These are phyloP conservation scores for Scophthalmus maximus DNA, from an alignment of 2,113 vertebrate species.

Conservation along the genomic window DNA sequence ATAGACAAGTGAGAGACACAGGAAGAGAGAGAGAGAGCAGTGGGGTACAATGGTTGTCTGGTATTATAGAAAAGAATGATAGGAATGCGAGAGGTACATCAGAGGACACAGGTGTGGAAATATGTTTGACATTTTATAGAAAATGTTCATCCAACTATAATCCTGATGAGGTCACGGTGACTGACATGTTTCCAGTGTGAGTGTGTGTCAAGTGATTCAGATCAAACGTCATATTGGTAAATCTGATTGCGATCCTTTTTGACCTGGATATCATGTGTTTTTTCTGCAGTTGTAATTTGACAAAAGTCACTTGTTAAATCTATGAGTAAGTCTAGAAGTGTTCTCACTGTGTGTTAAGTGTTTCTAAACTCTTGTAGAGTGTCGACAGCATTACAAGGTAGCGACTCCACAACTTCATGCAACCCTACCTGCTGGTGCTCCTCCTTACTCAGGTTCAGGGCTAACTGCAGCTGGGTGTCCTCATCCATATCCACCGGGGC, in stretches of 20 bases:
- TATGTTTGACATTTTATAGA: background rate
- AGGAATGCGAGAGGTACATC: background rate
- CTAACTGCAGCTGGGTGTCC: slow-evolving; percentile 81
- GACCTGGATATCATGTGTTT: too few species aligned
- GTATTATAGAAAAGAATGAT: slow-evolving; percentile 12
- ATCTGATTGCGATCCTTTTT: too few species aligned
- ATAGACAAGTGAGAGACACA: slow-evolving; percentile 14
- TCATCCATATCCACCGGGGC: slow-evolving; percentile 78
- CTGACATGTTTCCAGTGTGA: too few species aligned
- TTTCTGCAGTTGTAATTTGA: too few species aligned
- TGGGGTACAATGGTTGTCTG: slow-evolving; percentile 16
- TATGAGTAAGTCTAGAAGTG: too few species aligned
- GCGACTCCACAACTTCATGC: background rate
- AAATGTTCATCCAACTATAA: background rate
- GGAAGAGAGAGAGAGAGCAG: background rate
- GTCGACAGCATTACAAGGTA: background rate
- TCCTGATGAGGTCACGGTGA: too few species aligned
- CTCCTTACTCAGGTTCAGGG: slow-evolving; percentile 83
- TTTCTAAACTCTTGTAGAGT: too few species aligned
- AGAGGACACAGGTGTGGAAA: slow-evolving; percentile 3
- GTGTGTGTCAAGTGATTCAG: too few species aligned
- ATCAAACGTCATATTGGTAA: too few species aligned
- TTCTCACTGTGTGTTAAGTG: too few species aligned
- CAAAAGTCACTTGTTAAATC: too few species aligned
- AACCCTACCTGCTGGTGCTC: slow-evolving; percentile 80